Evolutionary conservation across 2,113 vertebrate genomes (phyloP).

Genomic region (Eulemur rufifrons): DNA sequence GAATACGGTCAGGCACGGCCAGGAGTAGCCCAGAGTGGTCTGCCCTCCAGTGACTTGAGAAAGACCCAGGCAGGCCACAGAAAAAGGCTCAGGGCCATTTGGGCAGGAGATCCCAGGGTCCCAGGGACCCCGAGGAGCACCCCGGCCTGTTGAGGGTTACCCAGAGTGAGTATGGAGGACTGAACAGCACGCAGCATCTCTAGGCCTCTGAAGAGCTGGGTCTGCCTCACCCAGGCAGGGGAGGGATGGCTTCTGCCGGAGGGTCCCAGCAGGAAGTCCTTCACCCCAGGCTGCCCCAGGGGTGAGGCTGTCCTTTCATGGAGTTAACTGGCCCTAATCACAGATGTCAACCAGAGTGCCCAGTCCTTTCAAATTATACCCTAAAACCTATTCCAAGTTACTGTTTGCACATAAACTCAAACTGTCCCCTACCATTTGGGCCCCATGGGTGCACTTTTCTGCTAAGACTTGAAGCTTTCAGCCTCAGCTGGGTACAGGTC

Average conservation of each 20-base stretch:
- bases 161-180: rapidly evolving
- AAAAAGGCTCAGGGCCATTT: not conserved
- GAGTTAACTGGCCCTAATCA: not conserved
- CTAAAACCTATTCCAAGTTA: not conserved
- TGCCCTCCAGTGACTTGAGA: not conserved
- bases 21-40: not conserved
- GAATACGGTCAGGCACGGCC: not conserved
- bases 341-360: not conserved
- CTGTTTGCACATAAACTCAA: not conserved
- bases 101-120: not conserved
- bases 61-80: not conserved
- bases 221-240: not conserved
- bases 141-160: not conserved
- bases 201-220: not conserved
- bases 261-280: not conserved
- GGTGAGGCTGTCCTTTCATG: not conserved
- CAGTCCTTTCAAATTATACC: not conserved
- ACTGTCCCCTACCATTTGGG: not conserved
- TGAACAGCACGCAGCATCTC: rapidly evolving
- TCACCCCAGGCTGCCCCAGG: not conserved
- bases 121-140: not conserved
- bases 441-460: not conserved
- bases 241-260: not conserved
- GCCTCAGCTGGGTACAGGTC: not conserved
- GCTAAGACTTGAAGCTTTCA: not conserved